A percentile compares a stretch with the other conserved stretches of the same genome.
These are phyloP conservation scores for Esox masquinongy DNA, from an alignment of 2,797 vertebrate genomes.

Conservation along the genomic window DNA sequence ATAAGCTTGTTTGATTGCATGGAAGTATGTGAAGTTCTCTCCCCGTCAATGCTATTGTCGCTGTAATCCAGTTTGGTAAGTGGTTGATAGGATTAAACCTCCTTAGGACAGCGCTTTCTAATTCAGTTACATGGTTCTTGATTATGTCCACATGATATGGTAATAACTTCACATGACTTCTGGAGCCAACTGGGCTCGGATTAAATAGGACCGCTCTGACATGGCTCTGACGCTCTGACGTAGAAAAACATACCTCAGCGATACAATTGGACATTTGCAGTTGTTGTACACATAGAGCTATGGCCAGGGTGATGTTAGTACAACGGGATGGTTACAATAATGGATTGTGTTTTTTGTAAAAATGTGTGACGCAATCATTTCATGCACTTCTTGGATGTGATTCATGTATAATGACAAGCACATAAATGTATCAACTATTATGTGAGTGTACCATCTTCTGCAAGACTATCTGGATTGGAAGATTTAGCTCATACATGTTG, in stretches of 20 bases:
- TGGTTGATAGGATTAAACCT: slow-evolving; percentile 70
- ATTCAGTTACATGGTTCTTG: slow-evolving; percentile 66
- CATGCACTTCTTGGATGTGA: too few relatives aligned
- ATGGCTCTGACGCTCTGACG: slow-evolving; percentile 60
- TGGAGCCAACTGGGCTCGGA: slow-evolving; percentile 29
- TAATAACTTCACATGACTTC: slow-evolving; percentile 72
- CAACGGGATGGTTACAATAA: too few relatives aligned
- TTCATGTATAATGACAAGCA: too few relatives aligned
- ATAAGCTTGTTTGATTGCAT: too few relatives aligned
- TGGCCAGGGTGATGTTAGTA: too few relatives aligned
- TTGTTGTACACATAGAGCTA: slow-evolving; percentile 28
- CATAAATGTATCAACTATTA: too few relatives aligned
- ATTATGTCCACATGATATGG: slow-evolving; percentile 70
- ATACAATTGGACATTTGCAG: slow-evolving; percentile 30
- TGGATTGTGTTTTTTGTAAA: too few relatives aligned
- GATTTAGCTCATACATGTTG: too few relatives aligned
- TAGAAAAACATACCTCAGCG: slow-evolving; percentile 48
- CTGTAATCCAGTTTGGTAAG: slow-evolving; percentile 73
- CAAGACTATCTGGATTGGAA: too few relatives aligned
- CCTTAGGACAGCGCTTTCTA: slow-evolving; percentile 48
- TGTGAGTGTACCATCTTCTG: too few relatives aligned
- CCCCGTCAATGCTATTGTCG: slow-evolving; percentile 57
- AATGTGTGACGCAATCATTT: too few relatives aligned
- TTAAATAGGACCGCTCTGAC: slow-evolving; percentile 55
- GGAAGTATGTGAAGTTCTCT: slow-evolving; percentile 43